Percentiles rank a stretch among this genome's conserved stretches.
phyloP scores from a whole-genome alignment of 2,888 invertebrate species.

The Drosophila subsilvestris region DNA sequence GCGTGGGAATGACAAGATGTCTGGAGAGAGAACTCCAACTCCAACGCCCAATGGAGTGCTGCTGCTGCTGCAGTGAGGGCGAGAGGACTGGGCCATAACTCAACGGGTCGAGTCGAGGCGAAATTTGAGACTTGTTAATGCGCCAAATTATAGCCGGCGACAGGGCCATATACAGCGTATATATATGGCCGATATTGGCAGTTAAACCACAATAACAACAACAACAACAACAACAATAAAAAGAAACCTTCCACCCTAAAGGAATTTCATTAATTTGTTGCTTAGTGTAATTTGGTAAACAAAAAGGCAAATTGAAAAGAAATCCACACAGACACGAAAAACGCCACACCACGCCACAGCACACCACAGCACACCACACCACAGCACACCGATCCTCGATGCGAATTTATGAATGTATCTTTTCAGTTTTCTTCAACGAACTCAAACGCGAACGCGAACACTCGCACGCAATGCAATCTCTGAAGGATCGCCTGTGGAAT shows the following conservation, averaged over 20 bases:
- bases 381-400: constrained; percentile 41
- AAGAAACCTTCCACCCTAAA: not conserved
- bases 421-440: constrained; percentile 54
- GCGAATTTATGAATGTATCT: constrained; percentile 80
- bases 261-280: constrained; percentile 38
- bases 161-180: constrained; percentile 46
- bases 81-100: constrained; percentile 51
- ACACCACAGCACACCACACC: constrained; percentile 37
- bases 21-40: constrained; percentile 40
- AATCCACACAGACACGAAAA: constrained; percentile 52
- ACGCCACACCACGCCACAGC: too few species aligned
- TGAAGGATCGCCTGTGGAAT: constrained; percentile 79
- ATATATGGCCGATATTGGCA: constrained; percentile 18
- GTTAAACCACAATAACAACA: constrained; percentile 6
- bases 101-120: constrained; percentile 43
- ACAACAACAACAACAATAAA: constrained; percentile 11
- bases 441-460: constrained; percentile 32
- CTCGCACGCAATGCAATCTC: constrained; percentile 77
- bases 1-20: constrained; percentile 77
- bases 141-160: constrained; percentile 72
- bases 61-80: not conserved
- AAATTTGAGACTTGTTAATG: constrained; percentile 80
- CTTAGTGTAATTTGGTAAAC: constrained; percentile 33
- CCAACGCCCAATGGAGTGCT: not conserved
- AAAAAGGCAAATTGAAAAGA: constrained; percentile 64